Conservation (phyloP, 2,797 vertebrate species). For the Numenius phaeopus region DNA sequence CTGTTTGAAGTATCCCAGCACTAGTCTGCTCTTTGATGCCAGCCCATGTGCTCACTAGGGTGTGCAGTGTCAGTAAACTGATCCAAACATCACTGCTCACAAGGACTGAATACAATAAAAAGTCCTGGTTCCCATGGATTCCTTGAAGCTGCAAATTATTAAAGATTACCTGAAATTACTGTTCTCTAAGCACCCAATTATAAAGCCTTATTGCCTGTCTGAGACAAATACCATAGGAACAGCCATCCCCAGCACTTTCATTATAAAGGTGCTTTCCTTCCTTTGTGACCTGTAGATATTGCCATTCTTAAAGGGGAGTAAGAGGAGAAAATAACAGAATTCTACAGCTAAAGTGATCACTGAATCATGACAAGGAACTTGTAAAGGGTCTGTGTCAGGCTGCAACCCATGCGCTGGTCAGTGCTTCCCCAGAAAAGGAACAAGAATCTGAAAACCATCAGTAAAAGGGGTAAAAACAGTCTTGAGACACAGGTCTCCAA, state of each 20-base stretch:
- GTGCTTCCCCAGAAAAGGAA: not conserved
- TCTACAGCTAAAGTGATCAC: not conserved
- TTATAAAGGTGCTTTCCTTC: constrained; percentile 40
- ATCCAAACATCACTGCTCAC: constrained; percentile 77
- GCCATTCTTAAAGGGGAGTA: not conserved
- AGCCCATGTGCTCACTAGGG: constrained; percentile 79
- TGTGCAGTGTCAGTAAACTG: constrained; percentile 84
- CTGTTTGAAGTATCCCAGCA: constrained; percentile 81
- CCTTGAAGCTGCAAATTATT: constrained; percentile 61
- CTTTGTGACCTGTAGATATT: not conserved
- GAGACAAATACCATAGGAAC: not conserved
- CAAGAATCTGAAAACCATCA: not conserved
- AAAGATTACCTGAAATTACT: constrained; percentile 66
- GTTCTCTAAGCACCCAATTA: constrained; percentile 41
- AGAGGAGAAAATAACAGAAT: not conserved
- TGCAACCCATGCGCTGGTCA: not conserved
- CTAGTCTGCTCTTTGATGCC: constrained; percentile 80
- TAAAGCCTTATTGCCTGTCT: constrained; percentile 1
- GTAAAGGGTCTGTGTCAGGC: not conserved
- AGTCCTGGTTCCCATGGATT: constrained; percentile 43
- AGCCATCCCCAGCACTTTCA: not conserved
- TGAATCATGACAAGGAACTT: not conserved
- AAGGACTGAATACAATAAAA: constrained; percentile 58
- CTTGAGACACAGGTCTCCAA: not conserved
- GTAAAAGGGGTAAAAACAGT: not conserved